Base-by-base conservation (phyloP, 2,888 invertebrate species). In the Balanococcus diminutus region DNA sequence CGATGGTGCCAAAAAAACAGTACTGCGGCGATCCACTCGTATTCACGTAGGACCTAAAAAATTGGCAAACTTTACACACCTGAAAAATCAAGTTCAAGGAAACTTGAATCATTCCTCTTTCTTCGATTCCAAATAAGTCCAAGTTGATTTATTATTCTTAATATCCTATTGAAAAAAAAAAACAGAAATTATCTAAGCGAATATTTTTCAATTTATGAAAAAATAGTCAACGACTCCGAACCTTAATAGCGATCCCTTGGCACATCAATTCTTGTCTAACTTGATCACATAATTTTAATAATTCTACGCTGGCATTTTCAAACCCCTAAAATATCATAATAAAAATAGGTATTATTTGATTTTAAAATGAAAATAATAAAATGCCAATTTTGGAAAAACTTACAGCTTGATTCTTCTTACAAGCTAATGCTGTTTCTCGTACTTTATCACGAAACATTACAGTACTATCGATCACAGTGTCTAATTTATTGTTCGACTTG, bases 361-460 rank as follows among this genome's bases (percentile, higher is more conserved):
- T 36, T 36, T 6, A 4, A 46, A 46, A 79, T 36, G 25, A 81
- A 79, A 11, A 14, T 14, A 39, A 81, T 36, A 39, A 36, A 11
- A 14, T 14, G 22, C 36, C 16, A 39, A 36, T 8, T 36, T 2
- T 1, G 11, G 31, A 67, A 67, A 36, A 75, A 56, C 56, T 56
- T 36, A 86, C 81, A 8, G 3, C 22, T 28, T 56, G 2, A 5
- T 46, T 31, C 6, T 32, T 81, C 56, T 81, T 81, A 14, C 28
- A 31, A 0, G 22, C n/a, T 28, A 81, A 79, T 28, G 88, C 88
- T 9, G 87, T 67, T 36, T 87, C 84, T 75, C 88, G 87, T 19
- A 88, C 87, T 32, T 87, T 72, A 46, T 81, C 75, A 16, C 88
- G 87, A 86, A 88, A 88, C 61, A 86, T 84, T 8, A 88, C 87